Percentiles rank a stretch among this genome's conserved stretches.
Evolutionary conservation across 2,797 vertebrate genomes (phyloP).

Genomic region (Anas flavirostris): DNA sequence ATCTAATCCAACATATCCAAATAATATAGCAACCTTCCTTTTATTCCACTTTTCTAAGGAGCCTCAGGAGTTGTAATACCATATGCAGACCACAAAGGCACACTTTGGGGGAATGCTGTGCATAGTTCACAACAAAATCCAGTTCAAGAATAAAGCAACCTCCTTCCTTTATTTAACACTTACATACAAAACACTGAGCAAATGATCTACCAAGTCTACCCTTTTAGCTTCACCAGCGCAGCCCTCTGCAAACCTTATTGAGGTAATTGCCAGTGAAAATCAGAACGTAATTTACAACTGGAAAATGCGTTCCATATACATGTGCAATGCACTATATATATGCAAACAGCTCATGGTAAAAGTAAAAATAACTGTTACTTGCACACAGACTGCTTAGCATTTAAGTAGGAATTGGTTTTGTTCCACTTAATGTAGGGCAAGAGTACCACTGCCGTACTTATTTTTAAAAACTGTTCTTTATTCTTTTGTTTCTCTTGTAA

Average conservation of each 20-base stretch:
- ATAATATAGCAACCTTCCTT: background rate
- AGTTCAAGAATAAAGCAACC: background rate
- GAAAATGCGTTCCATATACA: background rate
- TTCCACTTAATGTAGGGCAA: background rate
- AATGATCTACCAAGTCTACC: background rate
- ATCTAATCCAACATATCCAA: background rate
- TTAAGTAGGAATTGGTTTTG: background rate
- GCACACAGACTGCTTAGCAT: background rate
- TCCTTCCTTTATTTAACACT: background rate
- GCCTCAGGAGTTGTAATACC: accelerated
- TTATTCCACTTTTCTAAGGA: background rate
- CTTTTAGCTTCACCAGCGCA: background rate
- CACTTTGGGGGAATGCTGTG: accelerated
- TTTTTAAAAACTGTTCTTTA: background rate
- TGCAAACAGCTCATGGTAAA: background rate
- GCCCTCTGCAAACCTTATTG: background rate
- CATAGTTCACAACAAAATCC: background rate
- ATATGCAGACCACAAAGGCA: background rate
- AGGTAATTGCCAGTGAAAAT: background rate
- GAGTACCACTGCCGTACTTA: background rate
- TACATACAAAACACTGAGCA: background rate
- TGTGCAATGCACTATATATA: background rate
- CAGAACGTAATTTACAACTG: background rate
- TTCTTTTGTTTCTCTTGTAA: background rate
- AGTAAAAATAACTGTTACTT: background rate